Percentiles rank a stretch among this genome's conserved stretches.
phyloP scores from a whole-genome alignment of 2,797 vertebrate species.

The Cacajao melanocephalus region DNA sequence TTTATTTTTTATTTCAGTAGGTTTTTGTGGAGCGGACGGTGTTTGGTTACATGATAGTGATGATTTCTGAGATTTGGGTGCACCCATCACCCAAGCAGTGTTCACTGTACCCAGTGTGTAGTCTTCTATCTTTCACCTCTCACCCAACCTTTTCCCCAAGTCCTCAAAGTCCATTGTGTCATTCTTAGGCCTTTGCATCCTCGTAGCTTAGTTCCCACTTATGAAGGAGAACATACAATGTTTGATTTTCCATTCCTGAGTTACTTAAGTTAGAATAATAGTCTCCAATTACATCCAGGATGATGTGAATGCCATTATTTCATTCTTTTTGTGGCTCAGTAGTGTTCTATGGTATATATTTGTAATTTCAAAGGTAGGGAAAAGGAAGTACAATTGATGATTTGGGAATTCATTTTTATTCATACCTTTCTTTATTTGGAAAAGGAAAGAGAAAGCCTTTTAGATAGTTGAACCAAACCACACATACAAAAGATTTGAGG shows the following conservation, averaged over 20 bases:
- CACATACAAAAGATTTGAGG: not conserved
- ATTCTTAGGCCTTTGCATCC: not conserved
- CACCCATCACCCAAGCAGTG: not conserved
- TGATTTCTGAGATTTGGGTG: not conserved
- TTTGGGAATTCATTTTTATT: slow-evolving; percentile 33
- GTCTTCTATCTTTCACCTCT: not conserved
- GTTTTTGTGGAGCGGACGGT: not conserved
- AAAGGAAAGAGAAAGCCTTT: not conserved
- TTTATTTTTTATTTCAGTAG: not conserved
- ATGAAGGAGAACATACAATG: not conserved
- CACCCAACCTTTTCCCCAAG: not conserved
- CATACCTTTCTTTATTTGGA: not conserved
- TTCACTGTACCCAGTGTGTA: not conserved
- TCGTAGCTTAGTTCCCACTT: not conserved
- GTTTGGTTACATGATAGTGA: not conserved
- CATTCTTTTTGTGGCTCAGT: not conserved
- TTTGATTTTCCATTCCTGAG: not conserved
- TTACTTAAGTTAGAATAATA: not conserved
- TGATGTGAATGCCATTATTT: not conserved
- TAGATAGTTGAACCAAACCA: not conserved
- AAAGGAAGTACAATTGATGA: not conserved
- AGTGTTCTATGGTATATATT: not conserved
- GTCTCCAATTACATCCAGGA: not conserved
- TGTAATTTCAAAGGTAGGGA: slow-evolving; percentile 27
- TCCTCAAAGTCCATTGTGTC: not conserved